Percentiles rank a stretch among this genome's conserved stretches.
Evolutionary conservation across 2,113 vertebrate species (phyloP).

Genomic region (Bufo gargarizans): DNA sequence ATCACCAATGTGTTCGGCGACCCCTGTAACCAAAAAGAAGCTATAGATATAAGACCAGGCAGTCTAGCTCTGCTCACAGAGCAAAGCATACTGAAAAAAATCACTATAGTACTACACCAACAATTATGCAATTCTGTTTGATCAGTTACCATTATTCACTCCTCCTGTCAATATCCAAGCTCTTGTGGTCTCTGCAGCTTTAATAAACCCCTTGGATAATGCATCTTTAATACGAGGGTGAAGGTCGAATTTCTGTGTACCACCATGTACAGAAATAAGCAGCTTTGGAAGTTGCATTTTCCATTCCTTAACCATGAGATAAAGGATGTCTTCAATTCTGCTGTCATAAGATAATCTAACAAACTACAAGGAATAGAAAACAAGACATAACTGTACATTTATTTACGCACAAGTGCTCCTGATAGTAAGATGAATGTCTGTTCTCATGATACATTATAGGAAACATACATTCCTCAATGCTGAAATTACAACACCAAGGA

Average conservation of each 20-base stretch:
- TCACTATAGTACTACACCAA: background rate
- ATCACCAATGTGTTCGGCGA: conserved; percentile 97
- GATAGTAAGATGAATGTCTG: background rate
- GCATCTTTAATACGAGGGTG: conserved; percentile 96
- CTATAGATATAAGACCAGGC: background rate
- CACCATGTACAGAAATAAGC: conserved; percentile 96
- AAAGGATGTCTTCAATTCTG: conserved; percentile 89
- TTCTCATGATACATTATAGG: background rate
- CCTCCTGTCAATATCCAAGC: conserved; percentile 99
- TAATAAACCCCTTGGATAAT: conserved; percentile 95
- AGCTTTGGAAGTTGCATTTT: conserved; percentile 98
- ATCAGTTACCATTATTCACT: conserved; percentile 87
- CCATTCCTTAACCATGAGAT: conserved; percentile 97
- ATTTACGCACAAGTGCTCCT: background rate
- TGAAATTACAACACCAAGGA: too few relatives aligned
- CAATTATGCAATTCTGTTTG: background rate
- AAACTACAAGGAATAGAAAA: conserved; percentile 76
- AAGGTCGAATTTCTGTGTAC: conserved; percentile 97
- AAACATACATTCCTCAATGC: background rate
- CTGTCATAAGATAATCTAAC: conserved; percentile 91
- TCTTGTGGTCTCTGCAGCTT: conserved; percentile 96
- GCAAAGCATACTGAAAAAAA: background rate
- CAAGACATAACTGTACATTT: background rate
- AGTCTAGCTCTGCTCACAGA: background rate
- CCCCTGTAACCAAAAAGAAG: conserved; percentile 75